Evolutionary conservation across 2,888 invertebrate species (phyloP), one percentile per base, ranked within the genome.

Genomic region (Clitarchus hookeri): DNA sequence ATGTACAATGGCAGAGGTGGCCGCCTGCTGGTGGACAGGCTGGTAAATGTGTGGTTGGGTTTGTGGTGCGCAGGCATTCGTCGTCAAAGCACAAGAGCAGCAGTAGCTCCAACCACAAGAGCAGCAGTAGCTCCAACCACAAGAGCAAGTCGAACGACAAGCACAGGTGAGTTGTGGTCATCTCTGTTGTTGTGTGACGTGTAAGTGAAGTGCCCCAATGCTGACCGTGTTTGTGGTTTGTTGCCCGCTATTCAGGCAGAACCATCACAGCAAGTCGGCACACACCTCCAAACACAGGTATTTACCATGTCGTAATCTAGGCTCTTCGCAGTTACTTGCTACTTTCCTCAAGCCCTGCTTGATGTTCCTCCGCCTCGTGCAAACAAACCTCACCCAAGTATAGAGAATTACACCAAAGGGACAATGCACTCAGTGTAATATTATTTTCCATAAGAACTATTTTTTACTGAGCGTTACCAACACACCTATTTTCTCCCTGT

Each of bases 221-320:
- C 65, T 65, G 6, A 65, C n/a, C 16, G 65, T 65, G 8, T 65
- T 11, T 65, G 0, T 65, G 19, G 65, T 65, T 65, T 65, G 65
- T 65, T 65, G 65, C n/a, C 65, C 65, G 65, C 65, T 36, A 19
- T 3, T 27, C 83, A 83, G 82, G 27, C 65, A 65, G 23, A 65
- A 65, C 65, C 0, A 65, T 11, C 85, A 85, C 54, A 86, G 83
- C 48, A 84, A 85, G 77, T 53, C 79, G 78, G 44, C 84, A 54
- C 93, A 93, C 90, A 93, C 94, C 36, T 93, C 93, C 88, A 94
- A 94, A 92, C 94, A 95, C 91, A 95, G 93, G 92, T 95, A 65
- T 65, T 65, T 65, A 65, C 65, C 65, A 11, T 16, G 11, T 48
- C 6, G 48, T 48, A 48, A 16, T 2, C 16, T 48, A 36, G 36